phyloP scores from a whole-genome alignment of 2,113 vertebrate species.

The Corythornis madagascariensis region DNA sequence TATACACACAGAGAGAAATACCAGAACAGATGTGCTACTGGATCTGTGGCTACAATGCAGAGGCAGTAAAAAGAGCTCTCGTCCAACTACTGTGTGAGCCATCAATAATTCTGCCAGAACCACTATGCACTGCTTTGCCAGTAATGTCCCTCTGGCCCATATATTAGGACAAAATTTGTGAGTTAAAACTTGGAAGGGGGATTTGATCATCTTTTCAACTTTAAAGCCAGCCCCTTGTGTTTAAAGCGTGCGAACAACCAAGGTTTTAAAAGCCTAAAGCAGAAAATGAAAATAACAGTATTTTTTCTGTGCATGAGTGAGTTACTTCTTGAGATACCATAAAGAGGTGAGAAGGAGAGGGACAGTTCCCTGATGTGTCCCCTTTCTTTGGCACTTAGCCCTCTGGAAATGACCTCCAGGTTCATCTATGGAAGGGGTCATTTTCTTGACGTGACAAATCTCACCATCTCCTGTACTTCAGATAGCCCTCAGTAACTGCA shows the following conservation, averaged over 20 bases:
- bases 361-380: accelerated
- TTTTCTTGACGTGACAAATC: not conserved
- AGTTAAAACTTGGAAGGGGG: not conserved
- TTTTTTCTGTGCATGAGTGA: not conserved
- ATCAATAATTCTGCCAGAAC: not conserved
- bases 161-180: not conserved
- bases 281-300: not conserved
- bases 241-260: not conserved
- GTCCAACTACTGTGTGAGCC: not conserved
- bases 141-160: not conserved
- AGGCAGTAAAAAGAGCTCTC: not conserved
- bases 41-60: not conserved
- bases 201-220: not conserved
- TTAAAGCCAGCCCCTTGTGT: not conserved
- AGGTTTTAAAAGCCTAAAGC: not conserved
- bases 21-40: not conserved
- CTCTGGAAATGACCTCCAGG: not conserved
- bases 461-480: not conserved
- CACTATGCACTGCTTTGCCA: not conserved
- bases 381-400: not conserved
- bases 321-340: not conserved
- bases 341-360: not conserved
- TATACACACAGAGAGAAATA: not conserved
- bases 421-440: not conserved
- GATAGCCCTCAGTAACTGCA: not conserved